Evolutionary conservation across 2,888 invertebrate genomes (phyloP), one percentile per base, ranked within the genome.

Genomic region (Lysandra coridon): DNA sequence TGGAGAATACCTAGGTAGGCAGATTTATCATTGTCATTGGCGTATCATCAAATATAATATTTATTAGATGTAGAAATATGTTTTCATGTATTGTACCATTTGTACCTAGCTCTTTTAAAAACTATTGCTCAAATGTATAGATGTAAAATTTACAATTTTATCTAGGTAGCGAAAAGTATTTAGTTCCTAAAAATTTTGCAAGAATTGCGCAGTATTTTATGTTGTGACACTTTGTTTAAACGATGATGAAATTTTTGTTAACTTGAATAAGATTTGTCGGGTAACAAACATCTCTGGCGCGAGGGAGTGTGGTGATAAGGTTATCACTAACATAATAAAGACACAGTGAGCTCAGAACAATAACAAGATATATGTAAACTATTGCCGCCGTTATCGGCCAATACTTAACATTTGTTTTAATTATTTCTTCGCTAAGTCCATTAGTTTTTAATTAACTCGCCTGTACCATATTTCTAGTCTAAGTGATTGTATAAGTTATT

Each of bases 401-500:
- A 75, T 7, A 2, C 10, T 40, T 75, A n/a, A 23, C 40, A 49
- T 49, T 33, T 37, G 14, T 76, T 76, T 57, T 14, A 30, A 23
- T 57, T n/a, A 53, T 76, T 33, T 37, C 33, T 62, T 69, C 33
- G 23, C 12, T 69, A 30, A 33, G 69, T 69, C 69, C 33, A 69
- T 69, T 69, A 69, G 76, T 76, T 53, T 53, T 76, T 53, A 57
- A 76, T 69, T 14, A 33, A 69, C 64, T 69, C 69, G 53, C 33
- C 49, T 49, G 75, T 53, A 76, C 49, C 30, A 49, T 76, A 23
- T 83, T 82, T 83, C 85, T 86, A 86, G 86, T 87, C 86, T 86
- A 86, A 85, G 86, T 83, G 83, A 82, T 81, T 80, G 69, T 80
- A 78, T 82, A 80, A 81, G 80, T 81, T 84, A 84, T 83, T 82